Percentiles rank a stretch among this genome's conserved stretches.
These are phyloP conservation scores for Rhinoraja longicauda DNA, from an alignment of 2,797 vertebrate species.

Conservation along the genomic window DNA sequence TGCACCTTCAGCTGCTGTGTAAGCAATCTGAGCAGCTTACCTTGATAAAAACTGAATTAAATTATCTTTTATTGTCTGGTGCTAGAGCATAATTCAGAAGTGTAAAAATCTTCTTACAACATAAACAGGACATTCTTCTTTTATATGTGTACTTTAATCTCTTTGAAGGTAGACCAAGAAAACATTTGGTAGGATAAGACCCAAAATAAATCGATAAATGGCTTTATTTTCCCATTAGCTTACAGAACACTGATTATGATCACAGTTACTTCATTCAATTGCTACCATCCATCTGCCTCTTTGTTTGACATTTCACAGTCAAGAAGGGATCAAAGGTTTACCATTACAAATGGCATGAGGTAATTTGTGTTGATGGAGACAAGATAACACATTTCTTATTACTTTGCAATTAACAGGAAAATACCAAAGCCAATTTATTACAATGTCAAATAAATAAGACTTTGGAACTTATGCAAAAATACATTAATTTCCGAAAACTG, in stretches of 20 bases:
- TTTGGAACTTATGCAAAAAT: not conserved
- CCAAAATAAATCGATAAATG: not conserved
- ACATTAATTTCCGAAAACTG: not conserved
- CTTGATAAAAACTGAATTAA: not conserved
- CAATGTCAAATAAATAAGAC: not conserved
- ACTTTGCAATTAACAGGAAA: not conserved
- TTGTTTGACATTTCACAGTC: not conserved
- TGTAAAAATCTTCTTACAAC: not conserved
- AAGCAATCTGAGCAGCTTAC: not conserved
- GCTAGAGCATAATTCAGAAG: not conserved
- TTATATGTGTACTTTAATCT: not conserved
- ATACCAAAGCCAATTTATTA: not conserved
- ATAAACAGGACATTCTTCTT: not conserved
- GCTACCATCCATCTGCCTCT: not conserved
- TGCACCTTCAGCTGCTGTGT: not conserved
- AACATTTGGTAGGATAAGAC: not conserved
- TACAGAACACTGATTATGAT: not conserved
- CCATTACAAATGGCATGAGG: not conserved
- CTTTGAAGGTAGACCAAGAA: not conserved
- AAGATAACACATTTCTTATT: not conserved
- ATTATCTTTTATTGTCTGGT: not conserved
- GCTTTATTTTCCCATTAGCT: not conserved
- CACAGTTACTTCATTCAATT: not conserved
- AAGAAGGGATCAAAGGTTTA: not conserved
- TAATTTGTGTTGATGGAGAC: not conserved